Conservation (phyloP, 2,888 invertebrate species). For the Papilio protenor region DNA sequence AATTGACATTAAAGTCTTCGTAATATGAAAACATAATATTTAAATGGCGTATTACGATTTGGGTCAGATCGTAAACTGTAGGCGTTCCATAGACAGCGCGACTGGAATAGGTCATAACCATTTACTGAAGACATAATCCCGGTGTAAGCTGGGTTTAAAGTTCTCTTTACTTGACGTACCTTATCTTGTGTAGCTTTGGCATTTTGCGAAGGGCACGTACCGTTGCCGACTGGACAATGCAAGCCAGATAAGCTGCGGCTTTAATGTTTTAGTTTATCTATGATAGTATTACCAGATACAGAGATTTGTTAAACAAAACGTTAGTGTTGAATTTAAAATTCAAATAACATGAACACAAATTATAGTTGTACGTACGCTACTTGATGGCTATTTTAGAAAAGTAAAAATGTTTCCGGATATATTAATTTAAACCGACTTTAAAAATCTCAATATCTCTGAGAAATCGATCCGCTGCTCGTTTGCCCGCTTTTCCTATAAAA, state of each 20-base stretch:
- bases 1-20: background rate
- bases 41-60: constrained; percentile 18
- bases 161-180: constrained; percentile 28
- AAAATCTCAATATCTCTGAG: too few species aligned
- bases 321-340: background rate
- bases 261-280: constrained; percentile 31
- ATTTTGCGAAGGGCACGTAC: constrained; percentile 37
- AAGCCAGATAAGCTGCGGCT: constrained; percentile 22
- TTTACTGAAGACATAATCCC: constrained; percentile 33
- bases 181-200: constrained; percentile 21
- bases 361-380: background rate
- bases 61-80: constrained; percentile 10
- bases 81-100: background rate
- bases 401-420: too few species aligned
- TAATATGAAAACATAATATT: background rate
- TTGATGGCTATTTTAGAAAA: background rate
- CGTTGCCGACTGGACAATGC: constrained; percentile 39
- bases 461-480: too few species aligned
- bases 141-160: constrained; percentile 10
- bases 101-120: constrained; percentile 31
- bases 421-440: too few species aligned
- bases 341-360: background rate
- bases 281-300: constrained; percentile 11
- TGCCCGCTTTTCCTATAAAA: too few species aligned
- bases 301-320: constrained; percentile 14